Conservation (phyloP, 2,113 vertebrate species). For the Peromyscus maniculatus region DNA sequence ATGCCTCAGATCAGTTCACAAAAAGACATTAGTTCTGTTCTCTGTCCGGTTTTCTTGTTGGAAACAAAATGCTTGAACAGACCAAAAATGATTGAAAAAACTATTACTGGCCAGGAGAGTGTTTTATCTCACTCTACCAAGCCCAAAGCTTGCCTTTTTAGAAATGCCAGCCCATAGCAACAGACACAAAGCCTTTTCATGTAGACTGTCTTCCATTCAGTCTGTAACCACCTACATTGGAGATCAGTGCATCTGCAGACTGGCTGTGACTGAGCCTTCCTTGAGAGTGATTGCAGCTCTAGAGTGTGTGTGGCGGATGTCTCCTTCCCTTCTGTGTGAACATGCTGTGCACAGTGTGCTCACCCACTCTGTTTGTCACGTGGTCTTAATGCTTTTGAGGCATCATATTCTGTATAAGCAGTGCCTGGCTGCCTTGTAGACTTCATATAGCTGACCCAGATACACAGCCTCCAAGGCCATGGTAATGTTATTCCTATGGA, state of each 20-base stretch:
- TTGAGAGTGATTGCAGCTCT: slow-evolving; percentile 91
- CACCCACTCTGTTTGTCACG: slow-evolving; percentile 93
- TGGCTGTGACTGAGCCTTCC: slow-evolving; percentile 83
- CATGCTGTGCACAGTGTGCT: slow-evolving; percentile 90
- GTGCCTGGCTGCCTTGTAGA: slow-evolving; percentile 92
- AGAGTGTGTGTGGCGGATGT: slow-evolving; percentile 92
- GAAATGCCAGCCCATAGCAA: background rate
- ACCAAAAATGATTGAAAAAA: background rate
- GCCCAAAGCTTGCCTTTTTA: slow-evolving; percentile 2
- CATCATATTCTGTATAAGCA: slow-evolving; percentile 90
- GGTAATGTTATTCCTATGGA: slow-evolving; percentile 91
- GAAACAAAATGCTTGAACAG: background rate
- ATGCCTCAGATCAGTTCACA: background rate
- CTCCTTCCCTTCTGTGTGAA: slow-evolving; percentile 94
- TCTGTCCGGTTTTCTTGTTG: background rate
- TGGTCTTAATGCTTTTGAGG: slow-evolving; percentile 91
- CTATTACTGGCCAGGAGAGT: background rate
- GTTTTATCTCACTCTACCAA: slow-evolving; percentile 31
- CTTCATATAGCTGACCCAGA: slow-evolving; percentile 89
- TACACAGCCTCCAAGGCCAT: slow-evolving; percentile 92
- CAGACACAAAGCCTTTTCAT: slow-evolving; percentile 67
- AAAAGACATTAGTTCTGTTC: slow-evolving; percentile 12
- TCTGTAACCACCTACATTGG: background rate
- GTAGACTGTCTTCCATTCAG: slow-evolving; percentile 53
- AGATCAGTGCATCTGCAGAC: slow-evolving; percentile 22